Evolutionary conservation across 2,888 invertebrate species (phyloP), one percentile per base, ranked within the genome.

Genomic region (Ferrisia virgata): DNA sequence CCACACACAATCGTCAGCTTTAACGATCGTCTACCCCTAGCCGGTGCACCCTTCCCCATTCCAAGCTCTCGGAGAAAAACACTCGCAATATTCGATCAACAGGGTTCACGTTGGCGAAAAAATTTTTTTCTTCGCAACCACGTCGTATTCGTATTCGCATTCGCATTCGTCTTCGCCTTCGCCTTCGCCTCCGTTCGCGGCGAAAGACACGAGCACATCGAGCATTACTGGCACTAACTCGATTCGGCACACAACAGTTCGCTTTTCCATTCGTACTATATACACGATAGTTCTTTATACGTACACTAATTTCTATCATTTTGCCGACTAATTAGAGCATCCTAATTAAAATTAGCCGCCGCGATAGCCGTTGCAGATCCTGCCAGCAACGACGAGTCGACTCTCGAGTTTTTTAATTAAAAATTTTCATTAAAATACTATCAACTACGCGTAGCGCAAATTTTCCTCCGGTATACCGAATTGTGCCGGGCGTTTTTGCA

Each of bases 371-470:
- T 64, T 15, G 64, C 28, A 15, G 5, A 15, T 15, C 13, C n/a
- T n/a, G n/a, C n/a, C n/a, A n/a, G 43, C n/a, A 43, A 43, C 13
- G 43, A 5, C 13, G 13, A 43, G 53, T 53, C 53, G 53, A 53
- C 22, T 22, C 8, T 69, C 36, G 36, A 76, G 72, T 76, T 76
- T 64, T 53, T 76, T 76, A 76, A 76, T 76, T 76, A 76, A 76
- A 76, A 76, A 76, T 76, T 76, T 76, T 18, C 72, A 76, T 76
- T 76, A 76, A 76, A 76, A 76, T 36, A 28, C 36, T 18, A 76
- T 76, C 36, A 76, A 36, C 72, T 11, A n/a, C n/a, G 18, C 18
- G 72, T 33, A 18, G 36, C 36, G 15, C 72, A 2, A 76, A 76
- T 33, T 76, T 69, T 76, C 36, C 36, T 76, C 36, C 53, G 53